Evolutionary conservation across 1,140 invertebrate species (phyloP), one percentile per base, ranked within the genome.

Genomic region (Trinorchestia longiramus): DNA sequence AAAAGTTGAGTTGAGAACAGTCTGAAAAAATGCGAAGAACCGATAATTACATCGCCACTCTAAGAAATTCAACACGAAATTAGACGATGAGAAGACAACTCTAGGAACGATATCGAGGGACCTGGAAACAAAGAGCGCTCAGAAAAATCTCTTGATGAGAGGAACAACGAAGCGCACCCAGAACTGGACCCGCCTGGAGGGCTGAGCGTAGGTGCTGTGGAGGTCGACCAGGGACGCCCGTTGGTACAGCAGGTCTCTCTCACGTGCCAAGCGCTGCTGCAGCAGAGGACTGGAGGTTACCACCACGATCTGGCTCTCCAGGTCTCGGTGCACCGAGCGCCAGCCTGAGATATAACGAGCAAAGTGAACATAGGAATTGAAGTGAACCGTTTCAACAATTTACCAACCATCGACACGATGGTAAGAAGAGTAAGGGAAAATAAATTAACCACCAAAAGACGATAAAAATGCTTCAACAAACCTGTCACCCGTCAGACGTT

Each of bases 271-370:
- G 23, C 44, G 92, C 43, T 40, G 92, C 96, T 97, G 97, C 42
- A 99, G 97, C 36, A 98, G 97, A 95, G 97, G 97, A 97, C 99
- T 99, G 90, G 97, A 97, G 0, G 99, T 99, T 17, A 99, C 98
- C 44, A 99, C 97, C 43, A 98, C 98, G 15, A 99, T 97, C 97
- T 99, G 99, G 23, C 98, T 98, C 98, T 99, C 99, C 8, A 99
- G 97, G 97, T 99, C 99, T 95, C 99, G 98, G 96, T 98, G 98
- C 0, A 99, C 98, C 0, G 99, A 99, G 96, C 98, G 97, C 97
- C 98, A 97, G 94, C 98, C 98, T 98, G 96, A 42, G 8, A 90
- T 4, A 90, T 77, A 36, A 77, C 1, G 62, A 77, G 28, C 15
- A 36, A 77, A 15, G 36, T 77, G 28, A 77, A 77, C 36, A 23